These are phyloP conservation scores for Narcine bancroftii DNA, from an alignment of 2,113 vertebrate species.

Conservation along the genomic window DNA sequence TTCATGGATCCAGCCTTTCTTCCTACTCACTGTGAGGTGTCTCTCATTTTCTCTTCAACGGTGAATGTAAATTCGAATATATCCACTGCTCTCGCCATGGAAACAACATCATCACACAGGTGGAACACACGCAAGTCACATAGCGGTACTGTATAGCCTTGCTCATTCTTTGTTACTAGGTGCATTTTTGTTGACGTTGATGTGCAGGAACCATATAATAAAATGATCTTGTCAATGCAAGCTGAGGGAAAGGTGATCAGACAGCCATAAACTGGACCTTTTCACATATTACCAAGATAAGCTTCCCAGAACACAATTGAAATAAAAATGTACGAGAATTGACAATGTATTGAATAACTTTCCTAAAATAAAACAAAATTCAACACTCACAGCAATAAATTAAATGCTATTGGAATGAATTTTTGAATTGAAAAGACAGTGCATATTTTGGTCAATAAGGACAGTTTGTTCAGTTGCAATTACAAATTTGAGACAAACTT, in stretches of 20 bases:
- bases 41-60: conserved; percentile 45
- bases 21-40: conserved; percentile 45
- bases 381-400: neutral
- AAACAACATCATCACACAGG: conserved; percentile 65
- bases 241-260: neutral
- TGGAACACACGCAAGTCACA: conserved; percentile 47
- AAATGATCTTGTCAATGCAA: conserved; percentile 16
- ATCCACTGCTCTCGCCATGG: conserved; percentile 69
- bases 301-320: neutral
- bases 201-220: neutral
- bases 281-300: neutral
- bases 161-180: conserved; percentile 28
- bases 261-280: neutral
- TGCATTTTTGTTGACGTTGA: neutral
- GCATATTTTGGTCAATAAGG: neutral
- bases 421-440: neutral
- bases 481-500: too few relatives aligned
- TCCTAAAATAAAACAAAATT: neutral
- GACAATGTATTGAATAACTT: neutral
- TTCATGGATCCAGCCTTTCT: conserved; percentile 53
- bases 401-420: neutral
- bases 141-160: conserved; percentile 42
- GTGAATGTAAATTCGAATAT: conserved; percentile 59
- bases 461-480: neutral
- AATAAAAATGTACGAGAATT: neutral